A percentile compares a stretch with the other conserved stretches of the same genome.
Conservation (phyloP, 2,113 vertebrate genomes). For the Oreochromis spilurus region DNA sequence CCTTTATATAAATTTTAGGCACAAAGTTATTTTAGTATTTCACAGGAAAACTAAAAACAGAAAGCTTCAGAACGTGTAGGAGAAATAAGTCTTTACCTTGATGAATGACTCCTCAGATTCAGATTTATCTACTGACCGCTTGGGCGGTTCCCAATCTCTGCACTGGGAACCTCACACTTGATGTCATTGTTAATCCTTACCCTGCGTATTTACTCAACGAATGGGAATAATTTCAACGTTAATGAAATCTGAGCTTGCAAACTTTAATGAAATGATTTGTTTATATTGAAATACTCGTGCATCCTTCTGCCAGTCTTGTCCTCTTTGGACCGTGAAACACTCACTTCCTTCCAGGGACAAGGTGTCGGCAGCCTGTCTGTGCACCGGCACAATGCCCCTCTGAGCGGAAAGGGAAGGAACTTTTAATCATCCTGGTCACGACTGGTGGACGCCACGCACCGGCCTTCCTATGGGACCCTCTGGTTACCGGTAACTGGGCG, state of each 20-base stretch:
- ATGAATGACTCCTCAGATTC: not conserved
- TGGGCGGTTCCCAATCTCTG: accelerated
- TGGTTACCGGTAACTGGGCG: constrained; percentile 38
- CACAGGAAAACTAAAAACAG: not conserved
- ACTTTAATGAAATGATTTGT: not conserved
- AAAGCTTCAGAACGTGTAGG: not conserved
- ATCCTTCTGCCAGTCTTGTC: not conserved
- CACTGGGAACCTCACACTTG: not conserved
- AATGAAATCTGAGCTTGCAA: not conserved
- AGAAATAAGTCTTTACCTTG: not conserved
- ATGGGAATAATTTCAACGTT: not conserved
- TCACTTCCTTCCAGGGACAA: constrained; percentile 60
- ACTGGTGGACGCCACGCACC: constrained; percentile 47
- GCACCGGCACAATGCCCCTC: constrained; percentile 53
- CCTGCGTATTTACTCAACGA: not conserved
- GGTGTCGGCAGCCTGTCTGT: constrained; percentile 72
- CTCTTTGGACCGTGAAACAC: constrained; percentile 38
- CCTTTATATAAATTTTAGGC: not conserved
- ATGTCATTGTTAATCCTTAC: not conserved
- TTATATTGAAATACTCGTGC: not conserved
- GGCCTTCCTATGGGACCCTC: constrained; percentile 56
- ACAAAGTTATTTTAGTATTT: not conserved
- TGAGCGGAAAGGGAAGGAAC: constrained; percentile 67
- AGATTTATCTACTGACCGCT: not conserved
- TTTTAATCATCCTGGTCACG: constrained; percentile 64